A percentile compares a stretch with the other conserved stretches of the same genome.
Evolutionary conservation across 1,140 invertebrate genomes (phyloP).

Genomic region (Sycobia sp.): DNA sequence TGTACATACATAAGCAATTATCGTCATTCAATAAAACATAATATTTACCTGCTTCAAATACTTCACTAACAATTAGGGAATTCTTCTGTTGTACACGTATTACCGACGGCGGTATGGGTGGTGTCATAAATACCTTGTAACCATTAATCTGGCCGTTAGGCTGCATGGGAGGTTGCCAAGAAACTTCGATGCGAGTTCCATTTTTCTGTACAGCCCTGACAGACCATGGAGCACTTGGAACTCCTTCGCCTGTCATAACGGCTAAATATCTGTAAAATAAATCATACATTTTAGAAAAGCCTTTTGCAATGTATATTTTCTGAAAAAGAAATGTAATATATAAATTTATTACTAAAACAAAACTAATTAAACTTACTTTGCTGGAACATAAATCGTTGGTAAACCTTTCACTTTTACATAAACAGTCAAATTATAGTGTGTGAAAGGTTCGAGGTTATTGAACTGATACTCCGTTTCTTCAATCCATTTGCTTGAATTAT

Average conservation of each 20-base stretch:
- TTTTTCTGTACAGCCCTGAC: slow-evolving; percentile 69
- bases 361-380: slow-evolving; percentile 45
- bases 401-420: slow-evolving; percentile 68
- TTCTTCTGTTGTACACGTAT: slow-evolving; percentile 44
- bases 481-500: slow-evolving; percentile 65
- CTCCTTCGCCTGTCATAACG: slow-evolving; percentile 69
- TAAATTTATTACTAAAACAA: neutral
- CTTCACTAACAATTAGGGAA: slow-evolving; percentile 60
- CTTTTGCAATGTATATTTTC: neutral
- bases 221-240: slow-evolving; percentile 70
- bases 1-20: no score
- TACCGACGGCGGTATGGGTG: slow-evolving; percentile 63
- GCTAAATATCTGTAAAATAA: slow-evolving; percentile 55
- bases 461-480: slow-evolving; percentile 65
- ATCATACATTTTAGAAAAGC: neutral
- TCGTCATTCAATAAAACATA: neutral
- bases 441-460: slow-evolving; percentile 70
- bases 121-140: slow-evolving; percentile 71
- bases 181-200: slow-evolving; percentile 67
- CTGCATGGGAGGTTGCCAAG: slow-evolving; percentile 69
- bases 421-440: slow-evolving; percentile 78
- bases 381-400: slow-evolving; percentile 63
- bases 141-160: slow-evolving; percentile 69
- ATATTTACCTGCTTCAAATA: slow-evolving; percentile 67
- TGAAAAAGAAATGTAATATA: neutral